Evolutionary conservation across 2,113 vertebrate genomes (phyloP).

Genomic region (Regulus satrapa): DNA sequence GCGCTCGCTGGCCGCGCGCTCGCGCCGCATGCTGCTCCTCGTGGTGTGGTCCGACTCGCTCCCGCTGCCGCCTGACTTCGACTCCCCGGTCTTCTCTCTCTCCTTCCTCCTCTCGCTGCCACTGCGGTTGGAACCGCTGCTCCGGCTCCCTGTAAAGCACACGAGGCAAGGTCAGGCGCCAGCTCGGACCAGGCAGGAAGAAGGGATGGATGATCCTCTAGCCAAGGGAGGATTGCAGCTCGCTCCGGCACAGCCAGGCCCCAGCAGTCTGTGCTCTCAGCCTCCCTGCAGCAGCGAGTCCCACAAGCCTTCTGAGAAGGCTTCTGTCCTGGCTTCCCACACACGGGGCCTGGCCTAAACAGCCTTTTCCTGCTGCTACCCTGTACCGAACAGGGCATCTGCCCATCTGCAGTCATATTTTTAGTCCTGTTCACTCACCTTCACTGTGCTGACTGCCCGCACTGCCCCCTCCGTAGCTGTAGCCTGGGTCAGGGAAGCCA

Average conservation of each 20-base stretch:
- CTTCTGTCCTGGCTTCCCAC: neutral
- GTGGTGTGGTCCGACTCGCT: conserved; percentile 83
- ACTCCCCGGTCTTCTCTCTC: conserved; percentile 74
- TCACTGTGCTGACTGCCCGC: conserved; percentile 87
- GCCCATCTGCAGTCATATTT: neutral
- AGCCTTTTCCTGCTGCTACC: neutral
- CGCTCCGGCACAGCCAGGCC: rapidly evolving
- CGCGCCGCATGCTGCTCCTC: conserved; percentile 75
- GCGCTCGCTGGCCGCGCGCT: conserved; percentile 78
- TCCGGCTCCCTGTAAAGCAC: conserved; percentile 80
- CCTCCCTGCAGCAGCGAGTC: neutral
- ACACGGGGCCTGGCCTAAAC: neutral
- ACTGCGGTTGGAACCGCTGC: conserved; percentile 89
- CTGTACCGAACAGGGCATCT: neutral
- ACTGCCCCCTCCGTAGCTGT: conserved; percentile 80
- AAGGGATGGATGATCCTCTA: neutral
- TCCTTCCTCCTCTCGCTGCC: conserved; percentile 80
- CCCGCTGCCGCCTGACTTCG: conserved; percentile 84
- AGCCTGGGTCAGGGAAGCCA: conserved; percentile 79
- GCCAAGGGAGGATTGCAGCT: neutral
- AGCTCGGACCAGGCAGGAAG: neutral
- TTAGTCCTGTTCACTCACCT: conserved; percentile 71
- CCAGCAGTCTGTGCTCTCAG: neutral
- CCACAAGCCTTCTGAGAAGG: rapidly evolving
- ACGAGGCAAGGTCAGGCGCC: neutral